Percentiles rank a stretch among this genome's conserved stretches.
Conservation (phyloP, 1,140 invertebrate species). For the Phymastichus coffea region DNA sequence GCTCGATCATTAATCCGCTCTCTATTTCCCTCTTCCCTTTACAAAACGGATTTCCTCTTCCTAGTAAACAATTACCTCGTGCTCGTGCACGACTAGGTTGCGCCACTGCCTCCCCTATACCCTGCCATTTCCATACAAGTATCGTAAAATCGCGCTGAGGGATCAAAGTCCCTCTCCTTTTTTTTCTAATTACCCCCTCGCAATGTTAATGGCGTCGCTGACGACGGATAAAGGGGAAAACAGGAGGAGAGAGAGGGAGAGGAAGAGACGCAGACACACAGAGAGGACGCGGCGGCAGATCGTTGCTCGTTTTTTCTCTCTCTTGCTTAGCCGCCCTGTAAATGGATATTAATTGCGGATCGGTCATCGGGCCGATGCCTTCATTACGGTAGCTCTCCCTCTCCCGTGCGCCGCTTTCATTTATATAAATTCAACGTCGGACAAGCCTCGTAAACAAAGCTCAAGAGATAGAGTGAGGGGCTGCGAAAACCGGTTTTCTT, state of each 20-base stretch:
- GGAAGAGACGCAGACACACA: not conserved
- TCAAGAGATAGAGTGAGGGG: not conserved
- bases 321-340: not conserved
- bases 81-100: no score
- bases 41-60: constrained; percentile 1
- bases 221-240: not conserved
- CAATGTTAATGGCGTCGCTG: constrained; percentile 14
- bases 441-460: constrained; percentile 16
- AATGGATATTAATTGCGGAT: constrained; percentile 26
- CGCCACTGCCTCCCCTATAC: not conserved
- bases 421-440: constrained; percentile 2
- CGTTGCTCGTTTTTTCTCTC: not conserved
- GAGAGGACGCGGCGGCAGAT: not conserved
- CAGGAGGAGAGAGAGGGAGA: not conserved
- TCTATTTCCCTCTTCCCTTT: no score
- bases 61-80: constrained; percentile 12
- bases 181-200: constrained; percentile 13
- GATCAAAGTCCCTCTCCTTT: constrained; percentile 1
- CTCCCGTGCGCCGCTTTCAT: not conserved
- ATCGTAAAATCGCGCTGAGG: constrained; percentile 11
- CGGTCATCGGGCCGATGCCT: not conserved
- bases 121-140: constrained; percentile 6
- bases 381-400: constrained; percentile 1
- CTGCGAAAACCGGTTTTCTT: constrained; percentile 25
- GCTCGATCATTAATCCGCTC: no score